Evolutionary conservation across 2,113 vertebrate genomes (phyloP).

Genomic region (Struthidea cinerea): DNA sequence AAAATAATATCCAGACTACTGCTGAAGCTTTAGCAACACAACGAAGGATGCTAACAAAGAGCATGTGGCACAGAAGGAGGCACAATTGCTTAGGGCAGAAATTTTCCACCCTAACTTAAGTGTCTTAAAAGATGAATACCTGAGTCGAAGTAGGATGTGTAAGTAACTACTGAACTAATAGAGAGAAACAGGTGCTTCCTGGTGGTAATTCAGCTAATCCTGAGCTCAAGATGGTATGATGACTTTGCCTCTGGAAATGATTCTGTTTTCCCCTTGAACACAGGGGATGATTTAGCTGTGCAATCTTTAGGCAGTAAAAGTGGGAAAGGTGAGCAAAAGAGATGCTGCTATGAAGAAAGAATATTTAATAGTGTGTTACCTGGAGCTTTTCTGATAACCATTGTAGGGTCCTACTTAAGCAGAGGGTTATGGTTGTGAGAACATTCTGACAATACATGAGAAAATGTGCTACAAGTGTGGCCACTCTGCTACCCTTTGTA

Average conservation of each 20-base stretch:
- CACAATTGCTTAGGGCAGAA: background rate
- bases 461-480: background rate
- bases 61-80: background rate
- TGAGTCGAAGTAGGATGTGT: background rate
- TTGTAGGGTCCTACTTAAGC: background rate
- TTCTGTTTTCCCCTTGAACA: background rate
- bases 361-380: background rate
- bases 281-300: background rate
- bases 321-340: background rate
- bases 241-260: background rate
- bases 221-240: background rate
- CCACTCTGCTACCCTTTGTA: background rate
- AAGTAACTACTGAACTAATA: background rate
- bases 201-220: background rate
- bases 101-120: background rate
- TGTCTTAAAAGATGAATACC: fast-evolving
- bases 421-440: background rate
- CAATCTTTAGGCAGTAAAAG: background rate
- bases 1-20: background rate
- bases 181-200: background rate
- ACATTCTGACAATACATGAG: background rate
- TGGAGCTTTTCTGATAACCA: background rate
- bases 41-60: background rate
- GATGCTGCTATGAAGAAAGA: background rate
- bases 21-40: background rate